These are phyloP conservation scores for Meliscaeva auricollis DNA, from an alignment of 2,888 invertebrate genomes.

Conservation along the genomic window DNA sequence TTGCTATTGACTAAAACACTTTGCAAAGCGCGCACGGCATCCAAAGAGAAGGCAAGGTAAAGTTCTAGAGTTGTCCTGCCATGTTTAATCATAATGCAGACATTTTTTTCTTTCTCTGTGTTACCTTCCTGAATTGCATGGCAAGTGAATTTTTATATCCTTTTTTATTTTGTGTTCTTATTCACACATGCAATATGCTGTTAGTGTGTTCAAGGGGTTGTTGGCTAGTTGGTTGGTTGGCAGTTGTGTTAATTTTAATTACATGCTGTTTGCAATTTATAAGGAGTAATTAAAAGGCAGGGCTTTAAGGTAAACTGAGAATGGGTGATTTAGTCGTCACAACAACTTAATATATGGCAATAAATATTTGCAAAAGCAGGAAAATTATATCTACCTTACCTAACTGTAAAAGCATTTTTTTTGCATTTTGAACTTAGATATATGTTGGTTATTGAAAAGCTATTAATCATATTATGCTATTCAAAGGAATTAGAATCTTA, in stretches of 20 bases:
- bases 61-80: slow-evolving; percentile 26
- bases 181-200: slow-evolving; percentile 55
- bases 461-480: neutral
- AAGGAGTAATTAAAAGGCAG: slow-evolving; percentile 59
- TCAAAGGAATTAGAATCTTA: no score
- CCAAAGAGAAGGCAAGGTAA: neutral
- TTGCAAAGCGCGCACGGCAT: slow-evolving; percentile 60
- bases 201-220: slow-evolving; percentile 16
- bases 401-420: neutral
- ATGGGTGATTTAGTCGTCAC: slow-evolving; percentile 59
- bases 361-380: neutral
- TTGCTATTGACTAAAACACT: slow-evolving; percentile 41
- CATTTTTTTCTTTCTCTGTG: slow-evolving; percentile 18
- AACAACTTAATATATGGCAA: slow-evolving; percentile 15
- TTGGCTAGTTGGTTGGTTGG: neutral
- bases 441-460: neutral
- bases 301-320: slow-evolving; percentile 47
- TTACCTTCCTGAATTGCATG: slow-evolving; percentile 54
- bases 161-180: neutral
- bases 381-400: no score
- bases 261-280: slow-evolving; percentile 44
- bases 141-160: slow-evolving; percentile 18
- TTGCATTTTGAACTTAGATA: slow-evolving; percentile 7
- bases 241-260: slow-evolving; percentile 64
- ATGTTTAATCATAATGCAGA: slow-evolving; percentile 62